Evolutionary conservation across 2,888 invertebrate species (phyloP).

Genomic region (Gortyna flavago): DNA sequence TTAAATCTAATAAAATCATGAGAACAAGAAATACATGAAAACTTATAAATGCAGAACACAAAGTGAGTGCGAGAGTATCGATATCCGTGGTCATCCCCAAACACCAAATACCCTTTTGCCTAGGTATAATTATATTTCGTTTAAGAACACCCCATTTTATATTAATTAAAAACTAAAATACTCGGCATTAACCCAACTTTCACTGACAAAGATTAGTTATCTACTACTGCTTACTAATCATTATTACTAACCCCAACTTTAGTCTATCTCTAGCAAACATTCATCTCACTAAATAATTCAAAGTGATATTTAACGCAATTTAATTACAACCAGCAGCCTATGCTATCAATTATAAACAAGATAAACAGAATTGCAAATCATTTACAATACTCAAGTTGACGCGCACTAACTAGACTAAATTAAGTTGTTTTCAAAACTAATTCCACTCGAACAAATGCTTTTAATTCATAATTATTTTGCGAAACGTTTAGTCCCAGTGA

Average conservation of each 20-base stretch:
- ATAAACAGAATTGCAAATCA: constrained; percentile 50
- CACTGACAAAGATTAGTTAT: constrained; percentile 11
- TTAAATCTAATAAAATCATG: too few relatives aligned
- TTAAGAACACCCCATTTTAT: neutral
- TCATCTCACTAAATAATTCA: constrained; percentile 38
- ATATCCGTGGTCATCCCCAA: too few relatives aligned
- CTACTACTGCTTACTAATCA: too few relatives aligned
- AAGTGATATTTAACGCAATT: constrained; percentile 27
- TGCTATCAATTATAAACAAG: constrained; percentile 38
- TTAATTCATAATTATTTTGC: constrained; percentile 41
- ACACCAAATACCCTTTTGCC: too few relatives aligned
- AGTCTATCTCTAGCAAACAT: constrained; percentile 17
- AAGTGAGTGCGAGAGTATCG: too few relatives aligned
- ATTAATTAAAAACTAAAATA: neutral
- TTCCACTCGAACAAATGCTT: constrained; percentile 38
- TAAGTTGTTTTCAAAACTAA: constrained; percentile 47
- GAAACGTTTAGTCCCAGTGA: constrained; percentile 34
- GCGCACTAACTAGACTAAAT: constrained; percentile 33
- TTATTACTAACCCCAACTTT: constrained; percentile 2
- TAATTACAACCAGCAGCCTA: constrained; percentile 38
- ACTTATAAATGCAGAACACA: too few relatives aligned
- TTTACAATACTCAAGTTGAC: constrained; percentile 41
- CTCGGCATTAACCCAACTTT: neutral
- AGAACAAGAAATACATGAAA: too few relatives aligned
- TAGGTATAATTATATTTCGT: neutral